Evolutionary conservation across 2,113 vertebrate genomes (phyloP), one percentile per base, ranked within the genome.

Genomic region (Macquaria ambigua): DNA sequence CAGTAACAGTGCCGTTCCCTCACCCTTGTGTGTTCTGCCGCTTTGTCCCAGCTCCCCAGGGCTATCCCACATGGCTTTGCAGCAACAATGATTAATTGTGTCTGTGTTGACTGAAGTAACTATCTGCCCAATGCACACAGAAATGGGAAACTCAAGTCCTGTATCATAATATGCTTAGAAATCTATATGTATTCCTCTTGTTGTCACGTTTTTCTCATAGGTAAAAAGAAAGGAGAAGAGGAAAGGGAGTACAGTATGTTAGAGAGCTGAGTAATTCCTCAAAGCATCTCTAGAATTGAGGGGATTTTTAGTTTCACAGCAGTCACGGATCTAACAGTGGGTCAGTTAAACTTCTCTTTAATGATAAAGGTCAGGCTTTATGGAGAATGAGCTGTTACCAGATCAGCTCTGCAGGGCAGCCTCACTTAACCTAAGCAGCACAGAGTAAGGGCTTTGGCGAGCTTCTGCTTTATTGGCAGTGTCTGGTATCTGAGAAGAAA

Each of bases 71-170:
- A 43, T 61, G 78, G 79, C 79, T 86, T 81, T 50, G 58, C 64
- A 48, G 85, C 87, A 92, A 84, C 77, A 59, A 71, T 81, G 90
- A 92, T 92, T 87, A 78, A 90, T 90, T 91, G 79, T 91, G 75
- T 85, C 63, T 50, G 59, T 79, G 85, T 74, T 88, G 85, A 91
- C 86, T 74, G 73, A 87, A 77, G 70, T 78, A 85, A 71, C 78
- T 78, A 64, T 81, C 81, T 85, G 75, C 77, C 76, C 66, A 46
- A 37, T 82, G 58, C 56, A 48, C 78, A 62, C 8, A 68, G 74
- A 77, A 59, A 81, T 21, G 16, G 52, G 37, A 80, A 61, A 46
- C 67, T 25, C 34, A 34, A 73, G 58, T 56, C 53, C 68, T 86
- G 28, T 25, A 73, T 83, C 53, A 71, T 34, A 71, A 67, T 55